Percentiles rank a stretch among this genome's conserved stretches.
Evolutionary conservation across 2,797 vertebrate species (phyloP).

Genomic region (Anguilla marmorata): DNA sequence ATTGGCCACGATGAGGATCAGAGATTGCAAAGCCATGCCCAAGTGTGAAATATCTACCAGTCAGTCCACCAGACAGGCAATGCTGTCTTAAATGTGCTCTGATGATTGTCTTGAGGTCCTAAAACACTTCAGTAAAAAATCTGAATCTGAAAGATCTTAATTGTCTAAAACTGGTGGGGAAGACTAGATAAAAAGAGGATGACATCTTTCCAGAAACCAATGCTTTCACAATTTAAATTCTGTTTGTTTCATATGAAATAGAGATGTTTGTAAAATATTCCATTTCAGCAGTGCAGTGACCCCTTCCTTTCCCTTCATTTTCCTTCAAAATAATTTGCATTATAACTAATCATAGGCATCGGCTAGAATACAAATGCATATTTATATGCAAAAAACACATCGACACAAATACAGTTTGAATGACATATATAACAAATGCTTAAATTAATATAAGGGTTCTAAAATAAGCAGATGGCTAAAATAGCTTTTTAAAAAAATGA

Average conservation of each 20-base stretch:
- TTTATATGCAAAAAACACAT: not conserved
- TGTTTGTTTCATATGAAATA: not conserved
- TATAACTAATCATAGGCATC: too few species aligned
- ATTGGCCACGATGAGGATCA: not conserved
- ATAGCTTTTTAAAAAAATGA: not conserved
- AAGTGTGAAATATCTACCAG: not conserved
- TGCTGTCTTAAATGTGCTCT: not conserved
- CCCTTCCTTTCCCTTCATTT: not conserved
- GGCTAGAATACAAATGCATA: too few species aligned
- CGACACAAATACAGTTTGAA: not conserved
- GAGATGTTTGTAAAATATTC: not conserved
- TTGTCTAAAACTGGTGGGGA: not conserved
- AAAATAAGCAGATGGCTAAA: not conserved
- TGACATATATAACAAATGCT: not conserved
- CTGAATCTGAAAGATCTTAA: not conserved
- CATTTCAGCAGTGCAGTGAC: not conserved
- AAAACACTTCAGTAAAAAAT: not conserved
- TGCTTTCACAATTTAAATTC: not conserved
- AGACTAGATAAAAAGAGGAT: not conserved
- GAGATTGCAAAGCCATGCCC: not conserved
- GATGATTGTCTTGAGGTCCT: not conserved
- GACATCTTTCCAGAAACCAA: not conserved
- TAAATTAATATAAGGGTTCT: not conserved
- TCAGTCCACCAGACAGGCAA: not conserved
- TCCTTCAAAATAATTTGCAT: too few species aligned